A percentile compares a stretch with the other conserved stretches of the same genome.
phyloP scores from a whole-genome alignment of 2,113 vertebrate genomes.

The Patagioenas fasciata region DNA sequence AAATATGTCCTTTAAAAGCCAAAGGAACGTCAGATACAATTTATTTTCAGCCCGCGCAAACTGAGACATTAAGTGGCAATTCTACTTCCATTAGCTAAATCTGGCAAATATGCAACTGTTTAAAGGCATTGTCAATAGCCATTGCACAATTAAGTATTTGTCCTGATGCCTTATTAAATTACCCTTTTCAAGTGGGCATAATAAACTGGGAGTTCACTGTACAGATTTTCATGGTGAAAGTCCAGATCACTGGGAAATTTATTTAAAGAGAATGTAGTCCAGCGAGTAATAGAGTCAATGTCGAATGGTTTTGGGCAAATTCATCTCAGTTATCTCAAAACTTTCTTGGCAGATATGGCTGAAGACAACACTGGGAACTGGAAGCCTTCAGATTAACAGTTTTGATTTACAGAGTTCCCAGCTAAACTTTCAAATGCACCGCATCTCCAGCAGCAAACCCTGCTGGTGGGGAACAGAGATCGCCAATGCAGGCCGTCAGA shows the following conservation, averaged over 20 bases:
- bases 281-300: conserved; percentile 69
- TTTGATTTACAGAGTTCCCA: conserved; percentile 5
- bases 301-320: conserved; percentile 58
- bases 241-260: conserved; percentile 69
- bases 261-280: conserved; percentile 73
- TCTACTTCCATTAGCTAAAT: conserved; percentile 88
- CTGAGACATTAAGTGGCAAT: conserved; percentile 84
- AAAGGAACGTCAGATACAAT: conserved; percentile 82
- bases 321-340: conserved; percentile 55
- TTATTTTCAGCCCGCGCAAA: conserved; percentile 83
- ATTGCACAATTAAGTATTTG: conserved; percentile 92
- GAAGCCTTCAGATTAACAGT: not conserved
- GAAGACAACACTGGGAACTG: not conserved
- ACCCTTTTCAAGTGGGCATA: conserved; percentile 83
- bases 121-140: conserved; percentile 91
- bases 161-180: conserved; percentile 90
- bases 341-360: conserved; percentile 25
- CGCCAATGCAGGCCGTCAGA: rapidly evolving
- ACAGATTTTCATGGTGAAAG: conserved; percentile 74
- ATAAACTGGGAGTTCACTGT: conserved; percentile 81
- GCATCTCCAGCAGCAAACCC: conserved; percentile 1
- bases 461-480: not conserved
- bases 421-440: not conserved
- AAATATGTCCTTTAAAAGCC: conserved; percentile 80
- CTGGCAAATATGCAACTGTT: conserved; percentile 89